phyloP scores from a whole-genome alignment of 37 sponge, comb jelly and placozoan species.

The Axinella damicornis region DNA sequence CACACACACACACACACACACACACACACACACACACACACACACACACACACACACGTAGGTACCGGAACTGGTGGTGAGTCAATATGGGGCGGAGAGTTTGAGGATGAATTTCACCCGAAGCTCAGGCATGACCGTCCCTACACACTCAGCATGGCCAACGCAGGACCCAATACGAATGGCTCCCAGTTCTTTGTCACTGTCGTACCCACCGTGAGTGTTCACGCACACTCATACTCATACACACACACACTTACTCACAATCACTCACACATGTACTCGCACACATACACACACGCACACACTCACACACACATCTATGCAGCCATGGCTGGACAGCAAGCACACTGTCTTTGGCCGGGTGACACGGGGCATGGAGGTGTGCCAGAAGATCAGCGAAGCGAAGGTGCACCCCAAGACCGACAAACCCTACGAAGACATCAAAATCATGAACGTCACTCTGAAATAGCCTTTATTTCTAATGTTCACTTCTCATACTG shows the following conservation, averaged over 20 bases:
- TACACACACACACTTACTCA: background rate
- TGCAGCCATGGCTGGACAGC: conserved; percentile 98
- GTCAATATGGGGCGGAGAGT: conserved; percentile 97
- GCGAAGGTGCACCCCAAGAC: conserved; percentile 86
- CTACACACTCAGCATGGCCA: conserved; percentile 96
- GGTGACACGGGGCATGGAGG: conserved; percentile 95
- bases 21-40: too few relatives aligned
- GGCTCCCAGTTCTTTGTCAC: conserved; percentile 99
- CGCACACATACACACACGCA: conserved; percentile 14
- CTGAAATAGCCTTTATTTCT: conserved; percentile 57
- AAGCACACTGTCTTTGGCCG: conserved; percentile 98
- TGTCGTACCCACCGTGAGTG: conserved; percentile 87
- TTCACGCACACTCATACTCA: too few relatives aligned
- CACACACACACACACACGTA: conserved; percentile 10
- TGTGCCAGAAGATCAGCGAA: conserved; percentile 87
- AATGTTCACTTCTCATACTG: background rate
- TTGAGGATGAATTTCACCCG: conserved; percentile 97
- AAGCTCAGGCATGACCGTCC: conserved; percentile 93
- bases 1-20: too few relatives aligned
- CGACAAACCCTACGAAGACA: conserved; percentile 93
- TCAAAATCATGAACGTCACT: conserved; percentile 93
- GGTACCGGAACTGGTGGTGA: conserved; percentile 96
- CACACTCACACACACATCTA: too few relatives aligned
- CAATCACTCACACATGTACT: conserved; percentile 3
- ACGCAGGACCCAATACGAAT: conserved; percentile 97